Conservation (phyloP, 2,888 invertebrate species). For the Orchesellides sinensis region DNA sequence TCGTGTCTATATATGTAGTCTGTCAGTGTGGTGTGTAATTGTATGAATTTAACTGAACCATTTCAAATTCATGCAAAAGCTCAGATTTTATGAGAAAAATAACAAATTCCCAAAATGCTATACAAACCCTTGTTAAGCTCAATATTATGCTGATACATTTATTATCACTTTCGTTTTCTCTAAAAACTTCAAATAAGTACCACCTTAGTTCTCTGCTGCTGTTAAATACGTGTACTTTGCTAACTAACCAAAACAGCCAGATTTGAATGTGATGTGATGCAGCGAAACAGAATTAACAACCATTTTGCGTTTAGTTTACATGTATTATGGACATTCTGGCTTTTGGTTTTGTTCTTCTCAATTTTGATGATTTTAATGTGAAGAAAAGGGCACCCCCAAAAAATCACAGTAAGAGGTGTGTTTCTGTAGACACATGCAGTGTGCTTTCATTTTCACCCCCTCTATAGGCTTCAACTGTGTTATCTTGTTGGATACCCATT, state of each 20-base stretch:
- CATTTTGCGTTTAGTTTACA: slow-evolving; percentile 4
- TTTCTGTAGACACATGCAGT: not conserved
- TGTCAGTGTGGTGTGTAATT: no score
- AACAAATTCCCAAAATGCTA: not conserved
- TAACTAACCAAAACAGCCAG: no score
- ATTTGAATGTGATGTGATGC: slow-evolving; percentile 11
- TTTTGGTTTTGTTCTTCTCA: not conserved
- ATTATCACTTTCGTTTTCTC: slow-evolving; percentile 47
- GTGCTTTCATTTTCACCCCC: slow-evolving; percentile 50
- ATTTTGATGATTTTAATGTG: not conserved
- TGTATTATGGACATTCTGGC: slow-evolving; percentile 21
- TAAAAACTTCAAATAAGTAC: slow-evolving; percentile 16
- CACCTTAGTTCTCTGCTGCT: not conserved
- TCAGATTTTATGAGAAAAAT: slow-evolving; percentile 10
- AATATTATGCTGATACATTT: slow-evolving; percentile 21
- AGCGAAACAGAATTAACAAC: slow-evolving; percentile 7
- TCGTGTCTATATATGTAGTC: no score
- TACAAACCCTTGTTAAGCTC: not conserved
- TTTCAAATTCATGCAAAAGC: no score
- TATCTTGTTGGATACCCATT: slow-evolving; percentile 7
- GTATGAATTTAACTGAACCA: no score
- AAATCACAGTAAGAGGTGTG: not conserved
- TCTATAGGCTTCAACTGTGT: not conserved
- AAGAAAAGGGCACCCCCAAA: slow-evolving; percentile 19
- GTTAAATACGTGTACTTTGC: slow-evolving; percentile 11